phyloP scores from a whole-genome alignment of 2,797 vertebrate genomes.

The Buphagus erythrorhynchus region DNA sequence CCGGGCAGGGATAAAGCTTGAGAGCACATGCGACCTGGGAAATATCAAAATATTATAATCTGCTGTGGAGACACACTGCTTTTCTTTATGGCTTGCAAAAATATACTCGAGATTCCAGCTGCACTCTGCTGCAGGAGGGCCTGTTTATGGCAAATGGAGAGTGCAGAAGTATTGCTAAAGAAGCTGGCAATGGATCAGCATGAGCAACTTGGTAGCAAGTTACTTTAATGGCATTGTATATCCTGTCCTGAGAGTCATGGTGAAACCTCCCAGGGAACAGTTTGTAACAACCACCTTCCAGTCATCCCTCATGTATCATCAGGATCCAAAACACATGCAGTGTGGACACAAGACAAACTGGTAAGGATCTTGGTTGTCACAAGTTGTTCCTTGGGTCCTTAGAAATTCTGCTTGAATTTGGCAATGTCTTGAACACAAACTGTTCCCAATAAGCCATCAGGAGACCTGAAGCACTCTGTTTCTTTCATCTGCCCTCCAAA shows the following conservation, averaged over 20 bases:
- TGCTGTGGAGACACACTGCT: neutral
- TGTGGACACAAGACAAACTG: neutral
- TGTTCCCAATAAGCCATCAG: neutral
- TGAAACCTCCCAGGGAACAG: constrained; percentile 9
- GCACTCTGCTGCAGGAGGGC: neutral
- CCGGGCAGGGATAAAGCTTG: neutral
- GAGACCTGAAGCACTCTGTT: neutral
- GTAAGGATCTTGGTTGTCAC: neutral
- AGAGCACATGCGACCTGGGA: constrained; percentile 44
- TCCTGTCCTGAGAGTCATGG: neutral
- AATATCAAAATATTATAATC: constrained; percentile 60
- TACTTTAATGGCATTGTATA: constrained; percentile 24
- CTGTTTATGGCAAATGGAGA: constrained; percentile 30
- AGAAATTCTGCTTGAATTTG: neutral
- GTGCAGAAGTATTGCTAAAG: constrained; percentile 22
- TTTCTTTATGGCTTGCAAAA: constrained; percentile 34
- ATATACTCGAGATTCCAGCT: neutral
- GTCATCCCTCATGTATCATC: neutral
- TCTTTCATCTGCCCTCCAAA: neutral
- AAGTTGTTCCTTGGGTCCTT: neutral
- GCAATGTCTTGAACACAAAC: constrained; percentile 23
- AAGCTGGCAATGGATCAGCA: neutral
- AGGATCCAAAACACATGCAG: neutral
- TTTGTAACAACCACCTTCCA: constrained; percentile 9
- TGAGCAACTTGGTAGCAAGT: neutral